phyloP scores from a whole-genome alignment of 2,888 invertebrate species.

The Baccha elongata region DNA sequence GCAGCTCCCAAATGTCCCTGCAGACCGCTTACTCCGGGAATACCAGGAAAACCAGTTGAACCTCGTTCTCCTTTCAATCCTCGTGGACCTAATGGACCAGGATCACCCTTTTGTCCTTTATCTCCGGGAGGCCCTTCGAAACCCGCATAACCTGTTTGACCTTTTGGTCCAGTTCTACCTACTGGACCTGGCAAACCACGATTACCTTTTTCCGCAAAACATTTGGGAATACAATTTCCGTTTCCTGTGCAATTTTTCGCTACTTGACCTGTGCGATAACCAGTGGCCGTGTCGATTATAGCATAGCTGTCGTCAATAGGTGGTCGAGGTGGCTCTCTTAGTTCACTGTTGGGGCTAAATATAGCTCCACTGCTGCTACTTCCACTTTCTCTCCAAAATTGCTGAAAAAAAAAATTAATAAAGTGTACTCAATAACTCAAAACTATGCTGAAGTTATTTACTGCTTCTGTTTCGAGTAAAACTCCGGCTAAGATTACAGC shows the following conservation, averaged over 20 bases:
- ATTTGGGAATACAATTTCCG: slow-evolving; percentile 91
- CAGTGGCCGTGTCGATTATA: slow-evolving; percentile 79
- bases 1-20: slow-evolving; percentile 80
- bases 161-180: slow-evolving; percentile 89
- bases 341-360: slow-evolving; percentile 77
- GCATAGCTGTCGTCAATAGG: slow-evolving; percentile 80
- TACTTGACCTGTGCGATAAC: slow-evolving; percentile 80
- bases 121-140: slow-evolving; percentile 93
- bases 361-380: slow-evolving; percentile 78
- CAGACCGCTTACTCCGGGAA: slow-evolving; percentile 86
- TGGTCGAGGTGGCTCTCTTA: slow-evolving; percentile 76
- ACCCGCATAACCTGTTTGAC: slow-evolving; percentile 91
- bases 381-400: slow-evolving; percentile 82
- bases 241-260: slow-evolving; percentile 86
- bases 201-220: slow-evolving; percentile 93
- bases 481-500: slow-evolving; percentile 80
- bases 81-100: slow-evolving; percentile 90
- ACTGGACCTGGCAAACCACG: slow-evolving; percentile 89
- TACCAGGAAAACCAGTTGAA: slow-evolving; percentile 93
- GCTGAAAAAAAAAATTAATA: slow-evolving; percentile 75
- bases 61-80: slow-evolving; percentile 94
- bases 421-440: neutral
- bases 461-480: slow-evolving; percentile 79
- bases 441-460: slow-evolving; percentile 74
- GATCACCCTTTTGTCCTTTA: slow-evolving; percentile 94